Percentiles rank a stretch among this genome's conserved stretches.
phyloP scores from a whole-genome alignment of 1,140 invertebrate species.

The Euborellia annulipes region DNA sequence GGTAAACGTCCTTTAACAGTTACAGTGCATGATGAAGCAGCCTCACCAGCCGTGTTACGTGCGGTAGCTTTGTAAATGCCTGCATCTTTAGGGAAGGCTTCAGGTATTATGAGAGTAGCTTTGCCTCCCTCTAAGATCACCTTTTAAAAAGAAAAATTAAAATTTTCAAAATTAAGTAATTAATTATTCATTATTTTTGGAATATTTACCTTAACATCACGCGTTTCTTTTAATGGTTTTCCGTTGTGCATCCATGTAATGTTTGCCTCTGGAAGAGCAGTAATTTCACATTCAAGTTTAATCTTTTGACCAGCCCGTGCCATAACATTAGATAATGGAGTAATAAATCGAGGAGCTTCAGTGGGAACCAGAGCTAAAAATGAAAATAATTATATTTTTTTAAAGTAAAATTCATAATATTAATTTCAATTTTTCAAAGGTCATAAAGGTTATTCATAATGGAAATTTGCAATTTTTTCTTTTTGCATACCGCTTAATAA shows the following conservation, averaged over 20 bases:
- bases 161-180: constrained; percentile 21
- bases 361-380: constrained; percentile 31
- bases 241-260: constrained; percentile 53
- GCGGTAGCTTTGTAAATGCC: constrained; percentile 48
- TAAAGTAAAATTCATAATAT: too few relatives aligned
- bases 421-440: too few relatives aligned
- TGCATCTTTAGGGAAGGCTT: constrained; percentile 54
- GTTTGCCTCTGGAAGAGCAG: constrained; percentile 38
- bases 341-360: constrained; percentile 36
- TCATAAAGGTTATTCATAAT: too few relatives aligned
- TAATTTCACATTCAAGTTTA: constrained; percentile 48
- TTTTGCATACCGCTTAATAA: too few relatives aligned
- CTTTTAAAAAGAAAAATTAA: constrained; percentile 31
- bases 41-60: constrained; percentile 45
- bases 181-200: not conserved
- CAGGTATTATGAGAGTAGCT: constrained; percentile 44
- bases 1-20: constrained; percentile 51
- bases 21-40: constrained; percentile 42
- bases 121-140: constrained; percentile 39
- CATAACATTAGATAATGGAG: constrained; percentile 42
- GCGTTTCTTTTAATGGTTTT: constrained; percentile 36
- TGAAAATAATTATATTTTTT: too few relatives aligned
- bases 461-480: too few relatives aligned
- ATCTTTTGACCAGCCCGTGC: constrained; percentile 45
- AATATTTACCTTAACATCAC: constrained; percentile 30